phyloP scores from a whole-genome alignment of 2,113 vertebrate genomes.

The Gallinago undulata region DNA sequence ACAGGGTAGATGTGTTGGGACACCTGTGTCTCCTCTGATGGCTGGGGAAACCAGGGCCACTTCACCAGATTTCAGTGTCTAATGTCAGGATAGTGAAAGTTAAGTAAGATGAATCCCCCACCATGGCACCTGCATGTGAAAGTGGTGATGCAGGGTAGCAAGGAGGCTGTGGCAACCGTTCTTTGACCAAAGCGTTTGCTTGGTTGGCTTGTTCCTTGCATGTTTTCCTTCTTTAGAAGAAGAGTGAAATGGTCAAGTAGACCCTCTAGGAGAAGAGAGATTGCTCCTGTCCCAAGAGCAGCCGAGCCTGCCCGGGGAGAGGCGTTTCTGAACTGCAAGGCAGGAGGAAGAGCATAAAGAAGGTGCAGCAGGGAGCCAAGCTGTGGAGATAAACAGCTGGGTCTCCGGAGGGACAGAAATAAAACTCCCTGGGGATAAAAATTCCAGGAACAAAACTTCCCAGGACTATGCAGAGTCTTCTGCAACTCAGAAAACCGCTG shows the following conservation, averaged over 20 bases:
- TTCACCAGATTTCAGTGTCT: neutral
- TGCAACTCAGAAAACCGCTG: neutral
- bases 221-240: neutral
- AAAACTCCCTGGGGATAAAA: neutral
- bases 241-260: neutral
- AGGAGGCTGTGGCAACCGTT: neutral
- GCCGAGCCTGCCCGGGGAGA: neutral
- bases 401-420: neutral
- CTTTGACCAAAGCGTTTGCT: neutral
- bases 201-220: neutral
- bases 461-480: neutral
- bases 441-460: neutral
- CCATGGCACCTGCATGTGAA: rapidly evolving
- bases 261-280: neutral
- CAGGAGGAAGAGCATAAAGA: neutral
- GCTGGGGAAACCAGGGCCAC: neutral
- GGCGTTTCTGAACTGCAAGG: neutral
- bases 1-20: neutral
- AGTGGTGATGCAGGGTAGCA: neutral
- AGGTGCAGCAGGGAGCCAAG: neutral
- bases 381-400: neutral
- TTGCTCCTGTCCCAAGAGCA: neutral
- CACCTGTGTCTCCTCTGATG: neutral
- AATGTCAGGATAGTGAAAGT: neutral
- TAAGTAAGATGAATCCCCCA: neutral